These are phyloP conservation scores for Mormyrus proboscirostris DNA, from an alignment of 2,797 vertebrate species.

Conservation along the genomic window DNA sequence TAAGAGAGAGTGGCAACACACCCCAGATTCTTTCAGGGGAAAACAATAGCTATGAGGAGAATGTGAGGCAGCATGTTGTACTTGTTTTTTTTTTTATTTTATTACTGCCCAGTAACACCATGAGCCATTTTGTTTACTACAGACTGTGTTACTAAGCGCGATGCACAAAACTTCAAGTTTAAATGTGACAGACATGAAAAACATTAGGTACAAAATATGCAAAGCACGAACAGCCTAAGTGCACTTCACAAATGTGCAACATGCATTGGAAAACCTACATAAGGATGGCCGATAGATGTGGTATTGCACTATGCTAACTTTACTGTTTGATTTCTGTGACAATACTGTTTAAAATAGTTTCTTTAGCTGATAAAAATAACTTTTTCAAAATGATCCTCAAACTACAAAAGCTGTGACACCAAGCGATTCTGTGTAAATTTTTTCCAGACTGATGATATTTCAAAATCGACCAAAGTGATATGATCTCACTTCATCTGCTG, in stretches of 20 bases:
- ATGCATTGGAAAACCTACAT: neutral
- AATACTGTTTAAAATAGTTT: neutral
- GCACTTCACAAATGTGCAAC: neutral
- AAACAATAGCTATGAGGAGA: slow-evolving; percentile 62
- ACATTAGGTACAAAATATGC: neutral
- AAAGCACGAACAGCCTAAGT: neutral
- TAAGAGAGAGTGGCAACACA: slow-evolving; percentile 51
- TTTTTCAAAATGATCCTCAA: neutral
- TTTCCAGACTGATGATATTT: neutral
- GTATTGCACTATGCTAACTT: no score
- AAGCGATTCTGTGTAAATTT: neutral
- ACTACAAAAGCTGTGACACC: neutral
- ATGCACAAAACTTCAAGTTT: neutral
- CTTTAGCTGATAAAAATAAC: neutral
- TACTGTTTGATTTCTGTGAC: neutral
- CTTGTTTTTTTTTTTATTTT: slow-evolving; percentile 27
- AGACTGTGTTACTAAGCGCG: neutral
- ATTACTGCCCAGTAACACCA: neutral
- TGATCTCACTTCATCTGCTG: neutral
- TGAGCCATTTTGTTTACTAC: slow-evolving; percentile 3
- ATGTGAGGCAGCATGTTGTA: slow-evolving; percentile 35
- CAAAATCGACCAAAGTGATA: neutral
- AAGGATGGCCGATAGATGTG: neutral
- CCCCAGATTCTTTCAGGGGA: slow-evolving; percentile 55
- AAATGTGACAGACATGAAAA: neutral